Base-by-base conservation (phyloP, 2,797 vertebrate genomes). In the Decapterus maruadsi region DNA sequence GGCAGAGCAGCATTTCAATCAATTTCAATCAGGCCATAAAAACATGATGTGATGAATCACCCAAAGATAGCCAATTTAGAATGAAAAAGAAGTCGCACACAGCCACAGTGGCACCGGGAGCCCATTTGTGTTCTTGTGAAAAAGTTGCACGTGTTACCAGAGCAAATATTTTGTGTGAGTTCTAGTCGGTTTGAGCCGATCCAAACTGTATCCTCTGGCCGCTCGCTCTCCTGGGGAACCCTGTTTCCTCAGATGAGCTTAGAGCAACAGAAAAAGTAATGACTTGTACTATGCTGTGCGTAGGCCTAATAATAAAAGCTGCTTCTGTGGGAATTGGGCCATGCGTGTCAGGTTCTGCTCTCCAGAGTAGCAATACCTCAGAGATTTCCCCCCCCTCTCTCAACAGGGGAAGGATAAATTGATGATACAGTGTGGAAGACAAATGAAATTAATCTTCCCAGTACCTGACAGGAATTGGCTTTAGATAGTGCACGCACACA, bases 401-500 rank as follows among this genome's bases (percentile, higher is more conserved):
- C 89, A 84, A 91, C 89, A 90, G 90, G 91, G 94, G 90, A 93
- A 95, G 95, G 90, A 95, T 95, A 93, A 95, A 96, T 95, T 93
- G 94, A 96, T 93, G 94, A 95, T 94, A 91, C 90, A 92, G 91
- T 90, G 89, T 57, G 82, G 92, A 92, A 94, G 94, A 95, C 95
- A 95, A 96, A 94, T 93, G 91, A 94, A 95, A 95, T 95, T 95
- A 95, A 96, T 96, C 94, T 95, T 95, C 84, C 82, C 81, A 34
- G 70, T 72, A 87, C 82, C 87, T 94, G 94, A 95, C 93, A 93
- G 87, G 87, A 93, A 91, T 93, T 71, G 80, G 89, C 88, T 92
- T 93, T 89, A 86, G 90, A 89, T 82, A 22, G 77, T 51, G 59
- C 51, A 68, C 77, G 68, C 75, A 59, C 46, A 29, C 11, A 29